phyloP scores from a whole-genome alignment of 2,797 vertebrate genomes.

The Gastrophryne carolinensis region DNA sequence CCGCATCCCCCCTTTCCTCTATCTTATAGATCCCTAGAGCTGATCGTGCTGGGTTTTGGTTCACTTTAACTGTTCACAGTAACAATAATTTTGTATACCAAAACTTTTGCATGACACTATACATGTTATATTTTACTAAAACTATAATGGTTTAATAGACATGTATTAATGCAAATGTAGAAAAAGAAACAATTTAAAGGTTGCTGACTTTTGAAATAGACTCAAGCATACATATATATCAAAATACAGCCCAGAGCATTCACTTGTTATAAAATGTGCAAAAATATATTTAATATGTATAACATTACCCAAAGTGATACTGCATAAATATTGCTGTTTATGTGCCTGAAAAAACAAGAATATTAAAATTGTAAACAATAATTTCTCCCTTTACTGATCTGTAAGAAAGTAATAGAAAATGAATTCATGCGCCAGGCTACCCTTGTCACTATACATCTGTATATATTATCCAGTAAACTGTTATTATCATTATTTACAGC shows the following conservation, averaged over 20 bases:
- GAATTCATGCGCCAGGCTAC: slow-evolving; percentile 5
- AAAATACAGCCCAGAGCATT: neutral
- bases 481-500: slow-evolving; percentile 24
- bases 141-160: no score
- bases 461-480: slow-evolving; percentile 13
- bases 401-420: neutral
- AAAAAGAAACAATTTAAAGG: no score
- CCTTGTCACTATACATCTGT: slow-evolving; percentile 19
- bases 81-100: no score
- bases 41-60: no score
- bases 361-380: slow-evolving; percentile 3
- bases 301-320: neutral
- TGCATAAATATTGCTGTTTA: slow-evolving; percentile 19
- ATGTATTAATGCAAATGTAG: no score
- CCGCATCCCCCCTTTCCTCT: no score
- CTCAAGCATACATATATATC: neutral
- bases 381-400: slow-evolving; percentile 15
- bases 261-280: neutral
- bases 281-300: slow-evolving; percentile 17
- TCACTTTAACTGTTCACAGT: no score
- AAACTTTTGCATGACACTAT: no score
- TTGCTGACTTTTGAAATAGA: neutral
- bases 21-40: no score
- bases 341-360: slow-evolving; percentile 7
- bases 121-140: no score